Evolutionary conservation across 35 echinoderm and acorn worm species (phyloP).

Genomic region (Amphiura filiformis): DNA sequence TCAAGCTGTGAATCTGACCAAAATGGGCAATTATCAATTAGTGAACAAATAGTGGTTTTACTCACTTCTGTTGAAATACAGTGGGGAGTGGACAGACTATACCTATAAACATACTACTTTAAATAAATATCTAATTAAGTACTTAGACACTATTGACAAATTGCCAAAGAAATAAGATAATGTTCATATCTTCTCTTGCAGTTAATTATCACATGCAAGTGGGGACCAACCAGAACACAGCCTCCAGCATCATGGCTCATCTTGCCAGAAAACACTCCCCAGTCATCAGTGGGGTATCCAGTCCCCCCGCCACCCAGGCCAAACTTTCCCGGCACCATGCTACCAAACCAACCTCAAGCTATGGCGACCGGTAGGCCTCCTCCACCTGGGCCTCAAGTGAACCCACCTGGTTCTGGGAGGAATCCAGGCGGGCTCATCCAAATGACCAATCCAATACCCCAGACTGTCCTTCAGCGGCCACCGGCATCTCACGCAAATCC

Average conservation of each 20-base stretch:
- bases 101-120: no score
- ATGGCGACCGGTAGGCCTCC: conserved; percentile 24
- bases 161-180: no score
- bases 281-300: conserved; percentile 53
- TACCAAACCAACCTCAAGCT: neutral
- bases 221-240: conserved; percentile 17
- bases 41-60: no score
- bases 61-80: no score
- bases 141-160: no score
- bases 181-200: conserved; percentile 6
- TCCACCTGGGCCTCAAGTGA: neutral
- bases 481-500: neutral
- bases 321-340: neutral
- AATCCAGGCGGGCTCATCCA: neutral
- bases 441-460: neutral
- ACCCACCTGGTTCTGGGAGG: neutral
- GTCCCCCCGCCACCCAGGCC: conserved; percentile 46
- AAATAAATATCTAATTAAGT: no score
- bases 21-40: no score
- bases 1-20: neutral
- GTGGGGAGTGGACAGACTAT: no score
- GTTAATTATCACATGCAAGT: conserved; percentile 6
- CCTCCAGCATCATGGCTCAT: conserved; percentile 70
- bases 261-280: conserved; percentile 71
- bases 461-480: conserved; percentile 1